Evolutionary conservation across 2,888 invertebrate species (phyloP).

Genomic region (Entomobrya proxima): DNA sequence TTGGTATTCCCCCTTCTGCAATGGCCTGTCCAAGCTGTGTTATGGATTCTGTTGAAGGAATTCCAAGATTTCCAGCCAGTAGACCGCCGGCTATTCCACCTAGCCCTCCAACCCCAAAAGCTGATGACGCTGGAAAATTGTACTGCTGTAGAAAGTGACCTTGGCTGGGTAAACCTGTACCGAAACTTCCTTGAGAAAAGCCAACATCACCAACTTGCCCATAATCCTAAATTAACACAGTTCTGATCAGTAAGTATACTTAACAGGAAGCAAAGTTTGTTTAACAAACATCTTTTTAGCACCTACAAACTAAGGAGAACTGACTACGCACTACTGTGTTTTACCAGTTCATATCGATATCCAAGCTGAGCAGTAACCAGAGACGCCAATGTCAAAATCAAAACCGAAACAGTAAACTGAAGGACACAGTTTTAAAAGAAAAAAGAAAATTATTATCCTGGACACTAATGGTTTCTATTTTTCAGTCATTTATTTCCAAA

Average conservation of each 20-base stretch:
- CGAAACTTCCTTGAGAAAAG: not conserved
- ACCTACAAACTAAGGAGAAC: not conserved
- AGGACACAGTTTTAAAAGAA: too few relatives aligned
- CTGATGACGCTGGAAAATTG: not conserved
- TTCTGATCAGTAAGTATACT: not conserved
- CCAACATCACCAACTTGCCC: not conserved
- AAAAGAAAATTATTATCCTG: too few relatives aligned
- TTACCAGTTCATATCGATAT: not conserved
- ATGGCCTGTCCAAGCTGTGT: slow-evolving; percentile 4
- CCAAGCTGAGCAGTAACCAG: not conserved
- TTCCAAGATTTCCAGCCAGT: slow-evolving; percentile 4
- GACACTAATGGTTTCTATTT: too few relatives aligned
- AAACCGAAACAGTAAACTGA: too few relatives aligned
- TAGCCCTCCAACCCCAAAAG: not conserved
- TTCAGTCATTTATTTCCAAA: too few relatives aligned
- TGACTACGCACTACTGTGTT: too few relatives aligned
- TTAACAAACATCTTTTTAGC: not conserved
- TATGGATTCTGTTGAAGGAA: not conserved
- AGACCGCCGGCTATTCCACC: not conserved
- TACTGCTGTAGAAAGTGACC: not conserved
- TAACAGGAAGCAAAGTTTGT: not conserved
- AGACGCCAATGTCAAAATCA: not conserved
- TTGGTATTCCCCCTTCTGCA: slow-evolving; percentile 1
- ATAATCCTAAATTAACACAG: not conserved
- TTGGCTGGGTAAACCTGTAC: not conserved